Evolutionary conservation across 2,888 invertebrate genomes (phyloP), one percentile per base, ranked within the genome.

Genomic region (Iselma pallidipennis): DNA sequence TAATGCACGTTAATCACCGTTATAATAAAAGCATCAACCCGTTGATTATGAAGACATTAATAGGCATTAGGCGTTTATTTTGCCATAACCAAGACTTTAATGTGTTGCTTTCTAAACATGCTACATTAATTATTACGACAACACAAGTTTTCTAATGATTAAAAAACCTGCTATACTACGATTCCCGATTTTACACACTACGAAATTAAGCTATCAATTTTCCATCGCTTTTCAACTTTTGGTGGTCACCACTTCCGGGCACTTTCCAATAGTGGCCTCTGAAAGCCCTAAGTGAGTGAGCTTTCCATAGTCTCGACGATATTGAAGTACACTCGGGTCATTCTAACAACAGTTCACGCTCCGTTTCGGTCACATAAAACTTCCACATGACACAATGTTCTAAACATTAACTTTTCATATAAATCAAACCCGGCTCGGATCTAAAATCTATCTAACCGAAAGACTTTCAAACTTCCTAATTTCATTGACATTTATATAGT

Each of bases 31-130:
- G 65, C 67, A 67, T 66, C 65, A 69, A 69, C 69, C 70, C 63
- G 71, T 68, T 71, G 70, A 72, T 72, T 71, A 71, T 70, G 66
- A 66, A 66, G 61, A 65, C 72, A 71, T 72, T 72, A 72, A 70
- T 72, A 72, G 66, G 64, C 61, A 71, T 69, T 71, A 71, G 69
- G 65, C 63, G 65, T 67, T 62, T 66, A 66, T 69, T 64, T 65
- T 55, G 64, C 63, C 60, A 58, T 57, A 59, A 66, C 51, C 61
- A 53, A 50, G 60, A 45, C 45, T 66, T 66, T 70, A 72, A 72
- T 68, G 66, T 68, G 70, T 68, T 66, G 52, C 61, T 67, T 65
- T 61, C 45, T 62, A 61, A 63, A 64, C 70, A 71, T 70, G 70
- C 71, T 63, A 70, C 68, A 67, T 67, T 65, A 62, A 71, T 71